Percentiles rank a stretch among this genome's conserved stretches.
Conservation (phyloP, 2,113 vertebrate genomes). For the Ctenodactylus gundi region DNA sequence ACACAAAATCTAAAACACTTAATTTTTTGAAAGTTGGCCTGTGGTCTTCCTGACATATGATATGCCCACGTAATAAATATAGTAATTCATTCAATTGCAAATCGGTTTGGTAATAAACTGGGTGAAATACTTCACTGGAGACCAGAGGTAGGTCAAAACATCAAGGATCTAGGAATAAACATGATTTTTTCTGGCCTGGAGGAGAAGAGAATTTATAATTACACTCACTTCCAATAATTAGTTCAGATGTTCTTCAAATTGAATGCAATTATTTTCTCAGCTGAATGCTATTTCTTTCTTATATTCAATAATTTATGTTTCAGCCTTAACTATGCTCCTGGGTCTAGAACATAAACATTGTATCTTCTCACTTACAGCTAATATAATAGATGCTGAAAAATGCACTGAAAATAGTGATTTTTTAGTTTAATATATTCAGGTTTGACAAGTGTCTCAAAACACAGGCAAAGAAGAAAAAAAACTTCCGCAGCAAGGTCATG, state of each 20-base stretch:
- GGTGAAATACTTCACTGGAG: neutral
- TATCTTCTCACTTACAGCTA: neutral
- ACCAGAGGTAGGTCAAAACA: neutral
- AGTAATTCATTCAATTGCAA: neutral
- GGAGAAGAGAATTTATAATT: neutral
- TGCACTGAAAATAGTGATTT: neutral
- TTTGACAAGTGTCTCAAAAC: neutral
- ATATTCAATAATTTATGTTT: neutral
- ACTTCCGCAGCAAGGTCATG: accelerated
- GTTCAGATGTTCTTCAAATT: neutral
- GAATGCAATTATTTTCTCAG: neutral
- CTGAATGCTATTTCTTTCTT: neutral
- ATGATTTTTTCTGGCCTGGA: neutral
- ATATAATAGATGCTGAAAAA: neutral
- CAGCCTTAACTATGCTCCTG: accelerated
- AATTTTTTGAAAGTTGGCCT: neutral
- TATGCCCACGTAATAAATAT: neutral
- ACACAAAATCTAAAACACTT: neutral
- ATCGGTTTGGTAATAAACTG: neutral
- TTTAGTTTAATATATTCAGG: neutral
- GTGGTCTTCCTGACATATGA: neutral
- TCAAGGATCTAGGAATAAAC: neutral
- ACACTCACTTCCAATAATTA: neutral
- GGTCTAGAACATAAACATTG: neutral
- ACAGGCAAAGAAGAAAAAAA: neutral